Evolutionary conservation across 2,113 vertebrate species (phyloP).

Genomic region (Psittacula cyanocephala): DNA sequence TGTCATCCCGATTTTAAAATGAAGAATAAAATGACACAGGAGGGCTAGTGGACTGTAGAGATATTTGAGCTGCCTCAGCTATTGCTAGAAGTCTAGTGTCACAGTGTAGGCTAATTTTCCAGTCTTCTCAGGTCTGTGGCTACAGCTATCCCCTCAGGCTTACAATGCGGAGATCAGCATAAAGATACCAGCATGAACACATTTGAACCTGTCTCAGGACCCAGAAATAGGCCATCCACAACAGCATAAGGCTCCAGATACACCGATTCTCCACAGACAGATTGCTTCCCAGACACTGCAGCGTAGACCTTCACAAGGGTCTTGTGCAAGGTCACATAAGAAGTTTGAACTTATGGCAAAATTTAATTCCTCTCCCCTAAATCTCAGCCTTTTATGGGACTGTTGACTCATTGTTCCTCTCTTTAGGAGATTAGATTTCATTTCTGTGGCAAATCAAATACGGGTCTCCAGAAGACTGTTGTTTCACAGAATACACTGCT

Average conservation of each 20-base stretch:
- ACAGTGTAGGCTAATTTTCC: background rate
- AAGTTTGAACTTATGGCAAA: background rate
- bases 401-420: background rate
- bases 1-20: background rate
- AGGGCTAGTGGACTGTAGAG: background rate
- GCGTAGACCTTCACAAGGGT: background rate
- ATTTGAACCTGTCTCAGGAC: background rate
- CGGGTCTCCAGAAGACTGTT: background rate
- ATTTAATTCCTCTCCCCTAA: background rate
- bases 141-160: background rate
- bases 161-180: background rate
- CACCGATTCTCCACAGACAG: background rate
- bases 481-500: background rate
- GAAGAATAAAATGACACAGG: background rate
- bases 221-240: background rate
- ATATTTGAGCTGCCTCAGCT: background rate
- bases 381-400: background rate
- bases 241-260: background rate
- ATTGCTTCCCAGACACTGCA: background rate
- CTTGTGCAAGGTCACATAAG: background rate
- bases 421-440: background rate
- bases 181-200: background rate
- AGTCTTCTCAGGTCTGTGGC: background rate
- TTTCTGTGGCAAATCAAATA: slow-evolving; percentile 27
- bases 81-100: background rate